Evolutionary conservation across 2,113 vertebrate species (phyloP).

Genomic region (Stercorarius parasiticus): DNA sequence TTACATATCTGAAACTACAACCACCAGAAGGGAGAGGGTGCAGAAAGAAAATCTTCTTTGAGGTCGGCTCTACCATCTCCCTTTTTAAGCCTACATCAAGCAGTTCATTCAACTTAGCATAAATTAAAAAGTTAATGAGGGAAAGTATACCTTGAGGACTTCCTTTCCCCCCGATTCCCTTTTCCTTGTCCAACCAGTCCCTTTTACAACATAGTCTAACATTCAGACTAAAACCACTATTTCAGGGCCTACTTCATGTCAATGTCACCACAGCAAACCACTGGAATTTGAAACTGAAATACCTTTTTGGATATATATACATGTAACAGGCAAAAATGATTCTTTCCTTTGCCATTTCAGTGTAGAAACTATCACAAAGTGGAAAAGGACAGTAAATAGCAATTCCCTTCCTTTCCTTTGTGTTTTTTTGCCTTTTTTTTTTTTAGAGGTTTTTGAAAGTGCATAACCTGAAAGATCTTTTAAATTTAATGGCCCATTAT

Average conservation of each 20-base stretch:
- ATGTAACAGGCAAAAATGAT: background rate
- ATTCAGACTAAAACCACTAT: background rate
- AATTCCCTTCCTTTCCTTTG: background rate
- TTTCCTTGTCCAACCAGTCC: background rate
- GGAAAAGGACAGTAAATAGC: background rate
- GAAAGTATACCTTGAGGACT: background rate
- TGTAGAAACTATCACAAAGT: background rate
- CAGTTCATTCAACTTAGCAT: background rate
- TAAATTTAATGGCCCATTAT: background rate
- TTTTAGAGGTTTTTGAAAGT: background rate
- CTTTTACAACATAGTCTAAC: background rate
- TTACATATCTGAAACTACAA: background rate
- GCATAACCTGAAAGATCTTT: background rate
- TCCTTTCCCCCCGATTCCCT: background rate
- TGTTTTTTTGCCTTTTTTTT: background rate
- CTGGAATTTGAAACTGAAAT: background rate
- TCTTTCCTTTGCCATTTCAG: background rate
- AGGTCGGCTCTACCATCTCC: background rate
- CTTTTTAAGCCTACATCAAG: background rate
- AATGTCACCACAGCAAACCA: background rate
- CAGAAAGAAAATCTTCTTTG: background rate
- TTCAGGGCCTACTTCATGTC: background rate
- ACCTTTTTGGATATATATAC: background rate
- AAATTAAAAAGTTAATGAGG: constrained; percentile 1
- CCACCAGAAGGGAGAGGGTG: background rate